Conservation (phyloP, 1,140 invertebrate genomes). For the Cecropterus lyciades region DNA sequence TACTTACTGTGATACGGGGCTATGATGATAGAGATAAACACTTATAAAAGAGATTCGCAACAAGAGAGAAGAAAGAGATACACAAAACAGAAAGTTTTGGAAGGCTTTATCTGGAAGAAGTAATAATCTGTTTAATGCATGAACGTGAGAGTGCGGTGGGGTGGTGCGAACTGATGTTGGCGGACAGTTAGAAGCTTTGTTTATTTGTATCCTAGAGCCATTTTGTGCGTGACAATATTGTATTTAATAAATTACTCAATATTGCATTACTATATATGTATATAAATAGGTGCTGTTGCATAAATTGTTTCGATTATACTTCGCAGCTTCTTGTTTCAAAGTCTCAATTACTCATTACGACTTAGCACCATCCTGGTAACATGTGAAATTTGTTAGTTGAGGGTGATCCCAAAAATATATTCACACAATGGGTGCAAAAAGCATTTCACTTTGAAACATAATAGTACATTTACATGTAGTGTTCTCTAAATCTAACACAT, state of each 20-base stretch:
- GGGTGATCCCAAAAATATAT: conserved; percentile 2
- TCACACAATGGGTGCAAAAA: conserved; percentile 1
- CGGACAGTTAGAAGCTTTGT: conserved; percentile 56
- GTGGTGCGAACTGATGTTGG: conserved; percentile 52
- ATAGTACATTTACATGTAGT: not conserved
- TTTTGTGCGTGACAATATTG: conserved; percentile 65
- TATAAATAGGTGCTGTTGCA: conserved; percentile 21
- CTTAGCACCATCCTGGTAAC: conserved; percentile 35
- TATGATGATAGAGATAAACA: conserved; percentile 68
- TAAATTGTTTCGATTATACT: conserved; percentile 28
- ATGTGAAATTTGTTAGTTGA: conserved; percentile 25
- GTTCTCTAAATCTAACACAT: conserved; percentile 61
- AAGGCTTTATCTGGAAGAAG: conserved; percentile 57
- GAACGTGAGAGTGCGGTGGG: conserved; percentile 68
- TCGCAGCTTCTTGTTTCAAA: conserved; percentile 33
- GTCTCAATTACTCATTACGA: conserved; percentile 12
- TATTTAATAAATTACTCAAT: conserved; percentile 26
- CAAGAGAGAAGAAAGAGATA: conserved; percentile 61
- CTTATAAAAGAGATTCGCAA: conserved; percentile 55
- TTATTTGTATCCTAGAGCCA: conserved; percentile 64
- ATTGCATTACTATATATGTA: conserved; percentile 17
- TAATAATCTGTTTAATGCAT: conserved; percentile 63
- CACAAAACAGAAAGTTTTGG: conserved; percentile 55
- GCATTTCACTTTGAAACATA: conserved; percentile 33
- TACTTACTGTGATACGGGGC: conserved; percentile 57